Base-by-base conservation (phyloP, 2,797 vertebrate species). In the Natrix natrix region DNA sequence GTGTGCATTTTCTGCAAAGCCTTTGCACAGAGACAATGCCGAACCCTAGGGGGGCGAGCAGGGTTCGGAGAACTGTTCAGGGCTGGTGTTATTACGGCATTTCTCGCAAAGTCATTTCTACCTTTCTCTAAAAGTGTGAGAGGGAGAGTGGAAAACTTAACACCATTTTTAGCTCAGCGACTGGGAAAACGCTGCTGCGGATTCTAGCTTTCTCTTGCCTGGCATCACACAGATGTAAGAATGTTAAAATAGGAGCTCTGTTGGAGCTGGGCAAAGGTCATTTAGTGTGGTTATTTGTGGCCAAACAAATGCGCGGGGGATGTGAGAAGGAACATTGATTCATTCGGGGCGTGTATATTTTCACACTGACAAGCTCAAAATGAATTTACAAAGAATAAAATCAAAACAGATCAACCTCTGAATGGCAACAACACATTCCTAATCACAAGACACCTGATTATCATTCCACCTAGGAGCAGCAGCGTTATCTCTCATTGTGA, bases 81-180 rank as follows among this genome's bases (percentile, higher is more conserved):
- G 92, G 93, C 92, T 94, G 28, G 83, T 61, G 28, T 63, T 88
- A 5, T 17, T 32, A 86, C 74, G 91, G 61, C 91, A 66, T 94
- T 20, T 89, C 92, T 59, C 94, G 57, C 63, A 91, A 69, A 86
- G 48, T 88, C 14, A 93, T 91, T 96, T 94, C 90, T 91, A 20
- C 60, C 2, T 7, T 7, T 91, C 54, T 92, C 32, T 0, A 0
- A 91, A 92, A 93, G 14, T 26, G 86, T 91, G 5, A 16, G 3
- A 6, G n/a, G 10, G 8, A 16, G 4, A 32, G 52, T 4, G 17
- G 32, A 89, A 28, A 93, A 94, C 89, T 20, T 32, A 94, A 95
- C 14, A 7, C 1, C 3, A 26, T 93, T 94, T 94, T 86, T 74
- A 91, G 11, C 43, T 11, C 56, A 4, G 66, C 10, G 90, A 87